phyloP scores from a whole-genome alignment of 2,797 vertebrate species.

The Ctenopoma kingsleyae region DNA sequence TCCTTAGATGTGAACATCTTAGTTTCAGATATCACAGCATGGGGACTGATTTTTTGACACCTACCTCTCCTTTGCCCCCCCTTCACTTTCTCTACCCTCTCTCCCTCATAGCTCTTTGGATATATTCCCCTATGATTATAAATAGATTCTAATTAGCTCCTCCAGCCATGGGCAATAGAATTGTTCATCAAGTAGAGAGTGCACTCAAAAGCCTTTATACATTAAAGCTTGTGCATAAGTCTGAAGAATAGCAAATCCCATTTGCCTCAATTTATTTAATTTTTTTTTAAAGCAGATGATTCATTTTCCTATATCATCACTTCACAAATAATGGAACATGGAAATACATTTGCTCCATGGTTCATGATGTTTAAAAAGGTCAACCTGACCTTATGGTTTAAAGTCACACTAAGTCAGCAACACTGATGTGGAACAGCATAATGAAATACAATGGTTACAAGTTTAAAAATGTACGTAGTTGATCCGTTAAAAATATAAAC shows the following conservation, averaged over 20 bases:
- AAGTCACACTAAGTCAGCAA: conserved; percentile 30
- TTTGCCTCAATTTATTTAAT: conserved; percentile 45
- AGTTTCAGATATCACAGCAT: conserved; percentile 54
- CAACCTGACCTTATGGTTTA: conserved; percentile 28
- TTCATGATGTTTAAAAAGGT: conserved; percentile 40
- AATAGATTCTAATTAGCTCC: conserved; percentile 85
- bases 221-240: conserved; percentile 67
- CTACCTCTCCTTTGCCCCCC: conserved; percentile 21
- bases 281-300: conserved; percentile 39
- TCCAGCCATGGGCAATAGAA: conserved; percentile 77
- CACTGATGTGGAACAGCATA: conserved; percentile 1
- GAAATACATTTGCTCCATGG: conserved; percentile 49
- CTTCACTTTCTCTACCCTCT: conserved; percentile 32
- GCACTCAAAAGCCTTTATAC: conserved; percentile 62
- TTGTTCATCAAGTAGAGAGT: conserved; percentile 76
- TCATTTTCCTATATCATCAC: conserved; percentile 56
- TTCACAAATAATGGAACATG: conserved; percentile 49
- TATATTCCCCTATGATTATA: conserved; percentile 82
- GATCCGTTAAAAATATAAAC: neutral
- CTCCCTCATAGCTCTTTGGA: conserved; percentile 63
- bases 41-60: conserved; percentile 43
- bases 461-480: neutral
- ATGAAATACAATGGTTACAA: neutral
- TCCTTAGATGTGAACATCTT: conserved; percentile 37
- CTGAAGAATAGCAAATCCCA: conserved; percentile 67